These are phyloP conservation scores for Teleogryllus oceanicus DNA, from an alignment of 2,888 invertebrate species.

Conservation along the genomic window DNA sequence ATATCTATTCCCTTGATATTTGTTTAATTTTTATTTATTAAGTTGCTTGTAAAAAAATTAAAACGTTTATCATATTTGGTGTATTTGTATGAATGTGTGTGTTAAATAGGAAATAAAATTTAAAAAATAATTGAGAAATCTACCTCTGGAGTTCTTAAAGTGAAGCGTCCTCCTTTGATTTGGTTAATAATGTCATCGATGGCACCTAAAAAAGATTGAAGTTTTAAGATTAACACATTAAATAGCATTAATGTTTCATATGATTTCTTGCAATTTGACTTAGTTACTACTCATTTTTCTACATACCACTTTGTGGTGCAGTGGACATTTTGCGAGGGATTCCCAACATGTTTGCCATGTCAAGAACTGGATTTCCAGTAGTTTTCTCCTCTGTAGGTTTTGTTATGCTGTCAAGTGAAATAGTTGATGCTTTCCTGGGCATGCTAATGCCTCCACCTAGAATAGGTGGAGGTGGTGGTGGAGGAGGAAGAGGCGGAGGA, in stretches of 20 bases:
- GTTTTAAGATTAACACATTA: neutral
- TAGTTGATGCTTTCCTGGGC: constrained; percentile 33
- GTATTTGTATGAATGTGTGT: no score
- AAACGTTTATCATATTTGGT: no score
- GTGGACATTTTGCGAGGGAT: constrained; percentile 56
- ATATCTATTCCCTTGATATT: no score
- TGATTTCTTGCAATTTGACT: neutral
- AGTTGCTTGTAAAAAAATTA: no score
- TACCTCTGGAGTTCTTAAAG: constrained; percentile 62
- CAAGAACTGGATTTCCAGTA: constrained; percentile 46
- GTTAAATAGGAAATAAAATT: no score
- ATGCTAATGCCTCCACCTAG: constrained; percentile 29
- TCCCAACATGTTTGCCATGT: constrained; percentile 59
- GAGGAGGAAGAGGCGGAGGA: constrained; percentile 45
- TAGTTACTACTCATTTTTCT: neutral
- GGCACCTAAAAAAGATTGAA: constrained; percentile 46
- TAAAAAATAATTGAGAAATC: constrained; percentile 30
- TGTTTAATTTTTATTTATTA: no score
- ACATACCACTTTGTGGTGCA: constrained; percentile 28
- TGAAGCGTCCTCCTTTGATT: constrained; percentile 72
- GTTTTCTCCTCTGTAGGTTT: constrained; percentile 33
- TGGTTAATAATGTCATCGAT: constrained; percentile 74
- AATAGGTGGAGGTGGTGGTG: constrained; percentile 42
- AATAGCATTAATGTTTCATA: neutral
- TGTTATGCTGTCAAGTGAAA: constrained; percentile 43